phyloP scores from a whole-genome alignment of 2,888 invertebrate genomes.

The Watsonalla binaria region DNA sequence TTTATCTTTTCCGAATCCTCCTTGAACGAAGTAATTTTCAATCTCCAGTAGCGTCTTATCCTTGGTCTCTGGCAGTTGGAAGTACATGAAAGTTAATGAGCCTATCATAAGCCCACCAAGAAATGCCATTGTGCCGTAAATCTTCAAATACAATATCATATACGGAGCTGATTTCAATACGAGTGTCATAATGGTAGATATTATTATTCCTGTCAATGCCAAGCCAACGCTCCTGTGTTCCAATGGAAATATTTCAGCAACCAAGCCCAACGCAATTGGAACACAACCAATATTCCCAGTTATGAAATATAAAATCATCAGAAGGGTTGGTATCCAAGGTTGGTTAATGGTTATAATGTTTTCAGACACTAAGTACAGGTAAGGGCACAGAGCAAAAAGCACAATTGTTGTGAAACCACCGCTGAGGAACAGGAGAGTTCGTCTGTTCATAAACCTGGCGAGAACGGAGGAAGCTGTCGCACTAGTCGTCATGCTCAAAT shows the following conservation, averaged over 20 bases:
- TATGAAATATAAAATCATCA: slow-evolving; percentile 38
- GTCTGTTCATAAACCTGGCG: slow-evolving; percentile 34
- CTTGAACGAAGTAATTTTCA: slow-evolving; percentile 33
- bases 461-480: slow-evolving; percentile 34
- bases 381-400: slow-evolving; percentile 24
- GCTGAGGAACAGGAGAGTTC: slow-evolving; percentile 35
- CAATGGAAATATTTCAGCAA: slow-evolving; percentile 42
- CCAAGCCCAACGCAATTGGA: slow-evolving; percentile 38
- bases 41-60: slow-evolving; percentile 33
- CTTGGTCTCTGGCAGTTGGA: slow-evolving; percentile 34
- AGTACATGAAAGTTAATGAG: slow-evolving; percentile 23
- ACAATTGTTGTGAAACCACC: slow-evolving; percentile 31
- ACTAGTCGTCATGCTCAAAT: slow-evolving; percentile 34
- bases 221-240: slow-evolving; percentile 36
- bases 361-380: slow-evolving; percentile 25
- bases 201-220: slow-evolving; percentile 28
- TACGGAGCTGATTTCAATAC: slow-evolving; percentile 36
- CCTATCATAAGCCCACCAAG: slow-evolving; percentile 30
- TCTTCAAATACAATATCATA: slow-evolving; percentile 28
- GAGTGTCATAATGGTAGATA: slow-evolving; percentile 31
- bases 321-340: slow-evolving; percentile 23
- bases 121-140: slow-evolving; percentile 50
- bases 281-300: slow-evolving; percentile 43
- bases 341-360: slow-evolving; percentile 25
- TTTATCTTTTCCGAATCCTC: slow-evolving; percentile 23